A percentile compares a stretch with the other conserved stretches of the same genome.
These are phyloP conservation scores for Camelus dromedarius DNA, from an alignment of 2,113 vertebrate species.

Conservation along the genomic window DNA sequence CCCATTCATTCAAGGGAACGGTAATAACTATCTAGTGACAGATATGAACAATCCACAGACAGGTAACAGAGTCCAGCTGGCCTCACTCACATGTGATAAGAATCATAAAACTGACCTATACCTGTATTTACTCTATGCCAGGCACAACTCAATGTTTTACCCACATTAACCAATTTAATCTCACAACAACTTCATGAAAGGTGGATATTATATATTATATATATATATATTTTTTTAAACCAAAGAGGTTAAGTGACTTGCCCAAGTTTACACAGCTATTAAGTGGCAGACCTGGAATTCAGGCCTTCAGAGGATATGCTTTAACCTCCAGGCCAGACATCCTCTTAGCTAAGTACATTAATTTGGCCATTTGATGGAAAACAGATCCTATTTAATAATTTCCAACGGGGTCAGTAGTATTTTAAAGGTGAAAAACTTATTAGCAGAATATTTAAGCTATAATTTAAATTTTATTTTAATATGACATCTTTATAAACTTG, in stretches of 20 bases:
- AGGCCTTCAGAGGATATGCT: not conserved
- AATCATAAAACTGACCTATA: not conserved
- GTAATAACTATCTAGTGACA: not conserved
- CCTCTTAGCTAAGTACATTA: not conserved
- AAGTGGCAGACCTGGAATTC: not conserved
- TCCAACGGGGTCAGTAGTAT: not conserved
- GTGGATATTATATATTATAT: not conserved
- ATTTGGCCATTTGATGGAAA: not conserved
- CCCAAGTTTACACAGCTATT: not conserved
- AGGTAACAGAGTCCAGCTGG: not conserved
- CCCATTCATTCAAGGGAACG: not conserved
- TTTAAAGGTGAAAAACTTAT: not conserved
- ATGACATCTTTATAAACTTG: not conserved
- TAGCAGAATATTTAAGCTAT: not conserved
- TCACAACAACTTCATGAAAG: not conserved
- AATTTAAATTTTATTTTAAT: constrained; percentile 3
- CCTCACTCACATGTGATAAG: not conserved
- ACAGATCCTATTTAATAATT: not conserved
- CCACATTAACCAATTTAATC: not conserved
- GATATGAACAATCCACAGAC: not conserved
- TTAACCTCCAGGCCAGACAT: not conserved
- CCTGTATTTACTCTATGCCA: not conserved
- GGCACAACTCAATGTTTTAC: not conserved
- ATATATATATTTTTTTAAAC: not conserved
- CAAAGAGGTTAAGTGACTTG: not conserved